Evolutionary conservation across 2,888 invertebrate genomes (phyloP), one percentile per base, ranked within the genome.

Genomic region (Gonocerus acuteangulatus): DNA sequence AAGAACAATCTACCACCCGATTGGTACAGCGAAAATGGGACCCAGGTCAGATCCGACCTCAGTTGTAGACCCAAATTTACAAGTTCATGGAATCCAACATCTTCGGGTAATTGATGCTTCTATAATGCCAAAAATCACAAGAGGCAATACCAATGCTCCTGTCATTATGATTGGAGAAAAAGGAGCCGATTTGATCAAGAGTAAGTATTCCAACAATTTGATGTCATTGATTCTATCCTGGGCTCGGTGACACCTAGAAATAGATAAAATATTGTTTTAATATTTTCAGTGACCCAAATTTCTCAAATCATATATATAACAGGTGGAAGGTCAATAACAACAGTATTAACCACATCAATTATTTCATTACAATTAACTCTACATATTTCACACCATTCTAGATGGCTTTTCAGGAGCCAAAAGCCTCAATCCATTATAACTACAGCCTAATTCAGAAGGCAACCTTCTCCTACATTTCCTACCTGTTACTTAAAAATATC

Each of bases 21-120:
- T 68, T 1, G 71, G 72, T 4, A 72, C 71, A 1, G 69, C 69
- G 47, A 72, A 71, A 58, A 71, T 72, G 70, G 72, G 71, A 1
- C 63, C 63, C 15, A 44, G 39, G 2, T 61, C 52, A 9, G 71
- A 72, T 49, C 68, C 69, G 4, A 67, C 65, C 2, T 65, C 70
- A 1, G 72, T 72, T 4, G 70, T 72, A 2, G 70, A 70, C 45
- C 62, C 69, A 2, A 60, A 68, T 21, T 65, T 72, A n/a, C 51
- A 57, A 58, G 69, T 71, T 7, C 64, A 68, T 44, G 73, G 73
- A 7, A 68, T 73, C 3, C 60, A 66, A 22, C 67, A 69, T 13
- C 65, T 74, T 6, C 61, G 74, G 48, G 73, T 74, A 19, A 71
- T 72, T 4, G 74, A 74, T 60, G 72, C 71, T 18, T 73, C 73